Percentiles rank a stretch among this genome's conserved stretches.
Conservation (phyloP, 2,888 invertebrate species). For the Drosophila kanekoi region DNA sequence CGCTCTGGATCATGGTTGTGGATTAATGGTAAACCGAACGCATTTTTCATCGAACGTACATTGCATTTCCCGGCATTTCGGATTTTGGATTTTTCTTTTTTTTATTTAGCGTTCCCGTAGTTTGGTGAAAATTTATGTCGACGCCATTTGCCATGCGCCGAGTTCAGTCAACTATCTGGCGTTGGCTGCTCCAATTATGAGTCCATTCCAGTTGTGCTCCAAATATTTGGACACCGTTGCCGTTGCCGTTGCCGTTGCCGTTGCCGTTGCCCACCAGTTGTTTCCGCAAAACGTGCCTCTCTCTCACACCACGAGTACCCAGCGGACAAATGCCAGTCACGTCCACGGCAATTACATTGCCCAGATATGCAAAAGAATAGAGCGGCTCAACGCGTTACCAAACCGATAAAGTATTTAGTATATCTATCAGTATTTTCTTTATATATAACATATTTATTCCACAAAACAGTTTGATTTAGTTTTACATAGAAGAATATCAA, state of each 20-base stretch:
- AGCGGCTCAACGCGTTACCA: slow-evolving; percentile 6
- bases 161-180: slow-evolving; percentile 70
- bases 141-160: slow-evolving; percentile 54
- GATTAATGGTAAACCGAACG: slow-evolving; percentile 83
- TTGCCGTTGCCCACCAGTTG: slow-evolving; percentile 11
- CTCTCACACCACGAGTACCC: slow-evolving; percentile 28
- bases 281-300: slow-evolving; percentile 62
- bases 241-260: too few species aligned
- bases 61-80: slow-evolving; percentile 50
- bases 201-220: slow-evolving; percentile 67
- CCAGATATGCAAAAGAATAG: slow-evolving; percentile 53
- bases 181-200: slow-evolving; percentile 64
- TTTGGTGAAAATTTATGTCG: slow-evolving; percentile 48
- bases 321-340: slow-evolving; percentile 62
- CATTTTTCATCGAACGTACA: slow-evolving; percentile 75
- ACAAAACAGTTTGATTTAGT: too few species aligned
- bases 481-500: slow-evolving; percentile 1
- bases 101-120: slow-evolving; percentile 23
- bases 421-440: not conserved
- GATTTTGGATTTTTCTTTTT: too few species aligned
- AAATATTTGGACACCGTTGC: slow-evolving; percentile 46
- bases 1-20: slow-evolving; percentile 79
- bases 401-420: not conserved
- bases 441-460: not conserved
- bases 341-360: slow-evolving; percentile 53